Conservation (phyloP, 1,140 invertebrate species). For the Zaprionus davidi region DNA sequence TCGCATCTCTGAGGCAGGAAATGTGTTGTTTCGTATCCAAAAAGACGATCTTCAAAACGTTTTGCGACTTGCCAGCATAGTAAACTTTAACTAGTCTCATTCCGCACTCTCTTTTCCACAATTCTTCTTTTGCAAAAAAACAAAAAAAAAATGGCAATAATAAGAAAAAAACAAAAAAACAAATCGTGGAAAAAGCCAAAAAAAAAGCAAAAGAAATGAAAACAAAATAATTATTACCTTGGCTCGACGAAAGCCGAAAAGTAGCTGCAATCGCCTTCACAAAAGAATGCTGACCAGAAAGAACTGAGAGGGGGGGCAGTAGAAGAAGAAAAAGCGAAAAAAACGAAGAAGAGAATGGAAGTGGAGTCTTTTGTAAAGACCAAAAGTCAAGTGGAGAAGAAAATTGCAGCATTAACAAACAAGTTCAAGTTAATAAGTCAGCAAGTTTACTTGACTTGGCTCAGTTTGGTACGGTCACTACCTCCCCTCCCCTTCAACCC, state of each 20-base stretch:
- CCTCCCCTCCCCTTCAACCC: background rate
- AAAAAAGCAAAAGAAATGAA: constrained; percentile 19
- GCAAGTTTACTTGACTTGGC: constrained; percentile 58
- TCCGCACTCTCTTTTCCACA: background rate
- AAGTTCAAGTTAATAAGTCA: constrained; percentile 72
- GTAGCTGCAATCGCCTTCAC: constrained; percentile 61
- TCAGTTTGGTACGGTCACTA: background rate
- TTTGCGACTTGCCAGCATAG: constrained; percentile 22
- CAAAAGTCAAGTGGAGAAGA: constrained; percentile 55
- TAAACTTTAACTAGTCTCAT: constrained; percentile 22
- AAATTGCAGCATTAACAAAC: constrained; percentile 77
- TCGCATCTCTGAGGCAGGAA: constrained; percentile 13
- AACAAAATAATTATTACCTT: constrained; percentile 61
- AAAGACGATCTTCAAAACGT: constrained; percentile 6
- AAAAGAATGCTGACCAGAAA: constrained; percentile 70
- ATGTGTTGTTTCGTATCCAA: constrained; percentile 16
- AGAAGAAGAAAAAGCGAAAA: background rate
- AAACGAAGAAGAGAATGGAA: constrained; percentile 42
- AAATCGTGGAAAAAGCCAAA: background rate
- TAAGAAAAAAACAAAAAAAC: too few relatives aligned
- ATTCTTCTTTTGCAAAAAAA: constrained; percentile 8
- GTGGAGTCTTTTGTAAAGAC: constrained; percentile 43
- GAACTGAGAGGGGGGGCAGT: background rate
- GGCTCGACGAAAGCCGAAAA: constrained; percentile 55
- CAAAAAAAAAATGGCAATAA: background rate